Percentiles rank a stretch among this genome's conserved stretches.
Conservation (phyloP, 1,140 invertebrate genomes). For the Nebria ingens region DNA sequence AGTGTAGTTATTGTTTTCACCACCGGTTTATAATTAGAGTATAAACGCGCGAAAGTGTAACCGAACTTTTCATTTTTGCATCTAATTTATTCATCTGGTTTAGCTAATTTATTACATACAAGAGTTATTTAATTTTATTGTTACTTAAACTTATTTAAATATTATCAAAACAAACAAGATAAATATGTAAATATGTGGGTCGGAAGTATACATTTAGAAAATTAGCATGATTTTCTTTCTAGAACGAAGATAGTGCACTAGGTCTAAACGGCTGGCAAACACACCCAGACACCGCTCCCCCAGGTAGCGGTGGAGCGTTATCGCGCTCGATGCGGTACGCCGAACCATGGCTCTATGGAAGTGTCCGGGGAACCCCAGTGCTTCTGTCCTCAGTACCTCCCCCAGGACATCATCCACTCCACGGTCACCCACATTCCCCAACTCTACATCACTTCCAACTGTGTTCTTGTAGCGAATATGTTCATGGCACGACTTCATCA, state of each 20-base stretch:
- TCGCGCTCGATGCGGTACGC: conserved; percentile 74
- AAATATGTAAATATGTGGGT: no score
- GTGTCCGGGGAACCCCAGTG: conserved; percentile 47
- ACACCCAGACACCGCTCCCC: background rate
- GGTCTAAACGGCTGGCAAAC: background rate
- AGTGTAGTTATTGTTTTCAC: no score
- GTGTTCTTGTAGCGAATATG: conserved; percentile 64
- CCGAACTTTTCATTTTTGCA: no score
- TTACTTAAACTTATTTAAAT: no score
- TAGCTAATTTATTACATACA: no score
- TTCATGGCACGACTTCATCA: conserved; percentile 59
- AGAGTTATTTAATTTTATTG: no score
- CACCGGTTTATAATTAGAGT: no score
- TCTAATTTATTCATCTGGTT: no score
- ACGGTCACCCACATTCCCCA: conserved; percentile 29
- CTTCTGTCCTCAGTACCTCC: conserved; percentile 17
- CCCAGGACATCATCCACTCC: background rate
- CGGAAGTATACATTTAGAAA: no score
- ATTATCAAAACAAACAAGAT: no score
- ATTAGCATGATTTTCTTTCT: no score
- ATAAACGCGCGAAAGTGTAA: no score
- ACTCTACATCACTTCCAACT: conserved; percentile 57
- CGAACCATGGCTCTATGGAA: conserved; percentile 72
- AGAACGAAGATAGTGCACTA: background rate
- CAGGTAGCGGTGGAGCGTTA: conserved; percentile 38